These are phyloP conservation scores for Xanthia togata DNA, from an alignment of 2,888 invertebrate species.

Conservation along the genomic window DNA sequence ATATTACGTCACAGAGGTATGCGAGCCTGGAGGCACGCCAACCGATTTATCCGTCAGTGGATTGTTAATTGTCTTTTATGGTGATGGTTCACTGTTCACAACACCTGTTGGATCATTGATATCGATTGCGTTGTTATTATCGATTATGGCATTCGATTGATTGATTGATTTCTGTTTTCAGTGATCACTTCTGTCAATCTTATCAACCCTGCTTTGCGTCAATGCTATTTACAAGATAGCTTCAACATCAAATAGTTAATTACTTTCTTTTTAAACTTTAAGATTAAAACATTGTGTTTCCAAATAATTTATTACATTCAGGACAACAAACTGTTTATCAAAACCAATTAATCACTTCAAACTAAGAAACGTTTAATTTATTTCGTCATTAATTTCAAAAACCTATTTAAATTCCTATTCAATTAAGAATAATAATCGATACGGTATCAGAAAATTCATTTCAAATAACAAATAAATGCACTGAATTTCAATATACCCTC, in stretches of 20 bases:
- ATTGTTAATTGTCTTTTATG: slow-evolving; percentile 89
- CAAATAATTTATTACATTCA: slow-evolving; percentile 35
- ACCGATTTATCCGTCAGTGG: slow-evolving; percentile 85
- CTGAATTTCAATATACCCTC: slow-evolving; percentile 59
- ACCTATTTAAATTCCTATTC: slow-evolving; percentile 16
- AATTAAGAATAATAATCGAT: slow-evolving; percentile 52
- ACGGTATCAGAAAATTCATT: slow-evolving; percentile 47
- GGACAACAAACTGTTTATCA: slow-evolving; percentile 46
- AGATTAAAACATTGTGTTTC: slow-evolving; percentile 22
- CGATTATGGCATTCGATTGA: slow-evolving; percentile 52
- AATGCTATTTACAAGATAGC: slow-evolving; percentile 12
- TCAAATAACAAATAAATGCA: slow-evolving; percentile 55
- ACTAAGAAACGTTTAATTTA: slow-evolving; percentile 15
- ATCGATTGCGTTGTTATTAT: slow-evolving; percentile 60
- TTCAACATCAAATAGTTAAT: slow-evolving; percentile 8
- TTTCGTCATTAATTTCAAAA: slow-evolving; percentile 18
- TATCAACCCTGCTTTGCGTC: slow-evolving; percentile 19
- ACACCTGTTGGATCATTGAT: slow-evolving; percentile 71
- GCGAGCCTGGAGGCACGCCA: slow-evolving; percentile 86
- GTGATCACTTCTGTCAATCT: slow-evolving; percentile 32
- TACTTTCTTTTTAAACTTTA: slow-evolving; percentile 22
- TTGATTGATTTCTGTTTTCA: slow-evolving; percentile 50
- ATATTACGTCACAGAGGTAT: slow-evolving; percentile 88
- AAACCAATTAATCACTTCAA: slow-evolving; percentile 26
- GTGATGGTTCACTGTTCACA: slow-evolving; percentile 82